Base-by-base conservation (phyloP, 2,888 invertebrate genomes). In the Glaucopsyche alexis region DNA sequence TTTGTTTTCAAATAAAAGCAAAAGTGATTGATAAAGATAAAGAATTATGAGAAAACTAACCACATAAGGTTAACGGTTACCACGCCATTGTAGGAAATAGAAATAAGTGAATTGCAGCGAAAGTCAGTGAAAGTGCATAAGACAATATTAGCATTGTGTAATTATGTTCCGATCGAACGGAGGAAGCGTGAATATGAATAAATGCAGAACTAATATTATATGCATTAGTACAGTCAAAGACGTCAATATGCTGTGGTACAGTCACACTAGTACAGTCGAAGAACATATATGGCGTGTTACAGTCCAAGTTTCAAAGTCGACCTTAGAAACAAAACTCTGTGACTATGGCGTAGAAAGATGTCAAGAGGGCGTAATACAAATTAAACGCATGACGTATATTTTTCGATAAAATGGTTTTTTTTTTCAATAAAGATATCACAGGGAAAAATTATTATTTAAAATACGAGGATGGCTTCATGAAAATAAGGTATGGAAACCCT, bases 111-210 rank as follows among this genome's bases (percentile, higher is more conserved):
- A 49, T 65, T 72, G 74, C 69, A 75, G 77, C 66, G 76, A 77
- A 77, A 77, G 75, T 73, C 64, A 60, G 74, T 71, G 75, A 75
- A 73, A 77, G 74, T 74, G 67, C 40, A 69, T 55, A 71, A 72
- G 72, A 74, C 69, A 72, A 73, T 50, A 66, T 66, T 66, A 66
- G 42, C 66, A 66, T 66, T 66, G 66, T 66, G 66, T 66, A 66
- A 66, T 66, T 66, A 66, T 42, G 40, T 55, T 19, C 9, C 29
- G 60, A 66, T 66, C 19, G 42, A 42, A 42, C 42, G 2, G 40
- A 14, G 40, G 19, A 7, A 60, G 60, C 55, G 55, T 60, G 55
- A 11, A 8, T 52, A 42, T 38, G 49, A 14, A 49, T 49, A 55
- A 55, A 7, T 19, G 55, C 55, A 19, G 55, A 19, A 55, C 11